Evolutionary conservation across 2,113 vertebrate genomes (phyloP).

Genomic region (Pterocles gutturalis): DNA sequence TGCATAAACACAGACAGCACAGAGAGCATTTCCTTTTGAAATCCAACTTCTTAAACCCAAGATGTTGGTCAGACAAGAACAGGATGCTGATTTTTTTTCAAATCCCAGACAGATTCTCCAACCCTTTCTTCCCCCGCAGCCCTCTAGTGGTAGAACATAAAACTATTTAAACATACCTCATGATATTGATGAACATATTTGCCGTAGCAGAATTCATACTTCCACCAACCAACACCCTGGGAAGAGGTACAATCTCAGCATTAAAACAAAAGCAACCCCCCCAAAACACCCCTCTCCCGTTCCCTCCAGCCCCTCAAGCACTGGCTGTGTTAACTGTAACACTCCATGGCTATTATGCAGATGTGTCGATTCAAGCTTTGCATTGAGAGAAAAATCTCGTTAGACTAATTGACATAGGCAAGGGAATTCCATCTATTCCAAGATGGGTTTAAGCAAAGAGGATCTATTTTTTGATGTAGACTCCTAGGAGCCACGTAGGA

Average conservation of each 20-base stretch:
- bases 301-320: not conserved
- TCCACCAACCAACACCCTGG: conserved; percentile 99
- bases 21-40: not conserved
- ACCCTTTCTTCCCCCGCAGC: not conserved
- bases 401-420: not conserved
- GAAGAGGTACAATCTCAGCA: not conserved
- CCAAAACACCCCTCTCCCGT: not conserved
- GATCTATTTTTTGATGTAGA: not conserved
- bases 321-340: not conserved
- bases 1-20: not conserved
- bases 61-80: not conserved
- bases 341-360: fast-evolving
- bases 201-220: conserved; percentile 98
- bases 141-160: not conserved
- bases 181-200: conserved; percentile 97
- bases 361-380: not conserved
- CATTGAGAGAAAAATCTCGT: not conserved
- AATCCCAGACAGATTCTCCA: not conserved
- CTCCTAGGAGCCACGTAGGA: not conserved
- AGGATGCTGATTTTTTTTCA: not conserved
- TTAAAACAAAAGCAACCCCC: not conserved
- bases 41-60: not conserved
- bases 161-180: conserved; percentile 81
- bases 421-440: not conserved
- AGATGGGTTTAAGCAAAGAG: not conserved